These are phyloP conservation scores for Takifugu ocellatus DNA, from an alignment of 2,797 vertebrate species.

Conservation along the genomic window DNA sequence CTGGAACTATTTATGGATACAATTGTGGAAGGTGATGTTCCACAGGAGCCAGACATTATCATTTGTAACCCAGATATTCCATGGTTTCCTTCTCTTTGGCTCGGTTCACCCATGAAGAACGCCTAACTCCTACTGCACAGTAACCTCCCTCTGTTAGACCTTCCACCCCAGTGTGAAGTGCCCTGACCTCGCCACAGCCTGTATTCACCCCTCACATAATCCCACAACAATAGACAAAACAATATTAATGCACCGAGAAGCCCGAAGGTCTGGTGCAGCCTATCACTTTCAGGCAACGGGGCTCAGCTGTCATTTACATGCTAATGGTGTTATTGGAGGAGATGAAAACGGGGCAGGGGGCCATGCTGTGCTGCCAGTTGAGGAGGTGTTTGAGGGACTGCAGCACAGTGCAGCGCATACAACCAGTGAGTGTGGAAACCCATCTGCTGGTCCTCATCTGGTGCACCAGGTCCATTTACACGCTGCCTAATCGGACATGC, in stretches of 20 bases:
- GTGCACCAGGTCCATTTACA: conserved; percentile 51
- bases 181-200: conserved; percentile 24
- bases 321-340: conserved; percentile 58
- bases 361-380: conserved; percentile 12
- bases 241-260: conserved; percentile 50
- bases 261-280: conserved; percentile 39
- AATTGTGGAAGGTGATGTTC: too few species aligned
- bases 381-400: conserved; percentile 16
- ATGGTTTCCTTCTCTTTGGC: neutral
- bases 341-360: conserved; percentile 25
- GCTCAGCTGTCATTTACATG: conserved; percentile 68
- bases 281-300: conserved; percentile 48
- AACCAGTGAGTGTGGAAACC: conserved; percentile 45
- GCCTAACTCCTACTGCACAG: conserved; percentile 10
- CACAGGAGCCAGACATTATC: neutral
- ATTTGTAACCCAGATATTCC: neutral
- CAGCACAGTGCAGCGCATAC: conserved; percentile 10
- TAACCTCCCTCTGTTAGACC: conserved; percentile 24
- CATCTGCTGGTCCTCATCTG: conserved; percentile 66
- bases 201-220: conserved; percentile 48
- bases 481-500: conserved; percentile 46
- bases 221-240: conserved; percentile 60
- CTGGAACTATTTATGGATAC: too few species aligned
- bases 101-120: conserved; percentile 8
- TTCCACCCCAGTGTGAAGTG: conserved; percentile 27